Base-by-base conservation (phyloP, 2,113 vertebrate genomes). In the Microcebus tavaratra region DNA sequence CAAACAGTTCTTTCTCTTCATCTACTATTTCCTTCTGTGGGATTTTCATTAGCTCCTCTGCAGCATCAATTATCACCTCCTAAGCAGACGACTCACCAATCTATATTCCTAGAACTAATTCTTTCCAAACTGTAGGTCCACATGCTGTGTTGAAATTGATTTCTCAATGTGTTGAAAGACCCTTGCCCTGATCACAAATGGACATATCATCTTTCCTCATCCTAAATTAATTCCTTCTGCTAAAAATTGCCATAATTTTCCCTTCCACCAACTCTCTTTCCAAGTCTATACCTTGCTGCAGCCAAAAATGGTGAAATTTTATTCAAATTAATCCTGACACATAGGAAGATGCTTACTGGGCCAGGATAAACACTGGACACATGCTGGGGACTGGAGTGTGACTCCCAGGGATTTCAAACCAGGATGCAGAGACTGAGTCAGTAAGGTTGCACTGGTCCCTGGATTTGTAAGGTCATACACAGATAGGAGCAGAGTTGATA, bases 121-220 rank as follows among this genome's bases (percentile, higher is more conserved):
- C 53, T 95, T 90, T 82, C 17, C 65, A 55, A 63, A 67, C 11
- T 88, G 23, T 7, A 55, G 2, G 29, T 63, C 21, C 76, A 63
- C 25, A 18, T 59, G 48, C 85, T 89, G 82, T 67, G 96, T 91
- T 88, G 80, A 85, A 90, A 91, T 88, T 79, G 93, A 72, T 90
- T 91, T 94, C 42, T 96, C 45, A 59, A 13, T 73, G 6, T 72
- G 59, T 85, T 55, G 42, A 83, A 95, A 82, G 48, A 83, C 65
- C 36, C 31, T 82, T 42, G 23, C 34, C 20, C 55, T 29, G 20
- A 39, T 36, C 20, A 88, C n/a, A 81, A 81, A 55, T 36, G 67
- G 55, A 39, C 45, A 57, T 6, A 3, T 3, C 27, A 18, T 73
- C 31, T 84, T 90, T 88, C 18, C 45, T 91, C 8, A 13, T 36